phyloP scores from a whole-genome alignment of 2,113 vertebrate species.

The Athene cunicularia region DNA sequence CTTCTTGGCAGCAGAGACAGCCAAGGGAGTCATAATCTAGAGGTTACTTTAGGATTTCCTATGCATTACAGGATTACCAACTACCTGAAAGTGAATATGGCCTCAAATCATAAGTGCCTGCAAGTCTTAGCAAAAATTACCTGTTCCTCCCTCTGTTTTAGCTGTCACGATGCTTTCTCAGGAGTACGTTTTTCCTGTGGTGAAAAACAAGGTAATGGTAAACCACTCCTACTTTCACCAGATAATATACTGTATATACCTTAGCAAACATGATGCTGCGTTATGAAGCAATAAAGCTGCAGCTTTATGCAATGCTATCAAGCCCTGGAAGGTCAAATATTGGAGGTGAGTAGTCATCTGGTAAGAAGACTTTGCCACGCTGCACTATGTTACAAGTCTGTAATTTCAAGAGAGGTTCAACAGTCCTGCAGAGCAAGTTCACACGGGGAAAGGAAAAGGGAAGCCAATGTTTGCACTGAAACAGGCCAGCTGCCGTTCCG shows the following conservation, averaged over 20 bases:
- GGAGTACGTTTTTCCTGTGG: neutral
- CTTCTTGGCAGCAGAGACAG: neutral
- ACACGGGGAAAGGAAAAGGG: fast-evolving
- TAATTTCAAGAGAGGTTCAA: neutral
- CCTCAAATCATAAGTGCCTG: neutral
- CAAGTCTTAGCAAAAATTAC: neutral
- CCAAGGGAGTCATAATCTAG: neutral
- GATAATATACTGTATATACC: neutral
- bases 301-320: neutral
- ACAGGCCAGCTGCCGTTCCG: neutral
- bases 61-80: neutral
- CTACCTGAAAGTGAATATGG: neutral
- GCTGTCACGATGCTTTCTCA: neutral
- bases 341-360: neutral
- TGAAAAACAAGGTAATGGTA: neutral
- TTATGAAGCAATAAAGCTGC: neutral
- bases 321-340: neutral
- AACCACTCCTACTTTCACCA: neutral
- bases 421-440: neutral
- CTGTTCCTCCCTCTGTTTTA: neutral
- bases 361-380: fast-evolving
- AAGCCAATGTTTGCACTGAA: neutral
- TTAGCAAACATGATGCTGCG: neutral
- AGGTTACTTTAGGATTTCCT: neutral
- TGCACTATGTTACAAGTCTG: neutral